Percentiles rank a stretch among this genome's conserved stretches.
Evolutionary conservation across 2,888 invertebrate genomes (phyloP).

Genomic region (Drosophila picticornis): DNA sequence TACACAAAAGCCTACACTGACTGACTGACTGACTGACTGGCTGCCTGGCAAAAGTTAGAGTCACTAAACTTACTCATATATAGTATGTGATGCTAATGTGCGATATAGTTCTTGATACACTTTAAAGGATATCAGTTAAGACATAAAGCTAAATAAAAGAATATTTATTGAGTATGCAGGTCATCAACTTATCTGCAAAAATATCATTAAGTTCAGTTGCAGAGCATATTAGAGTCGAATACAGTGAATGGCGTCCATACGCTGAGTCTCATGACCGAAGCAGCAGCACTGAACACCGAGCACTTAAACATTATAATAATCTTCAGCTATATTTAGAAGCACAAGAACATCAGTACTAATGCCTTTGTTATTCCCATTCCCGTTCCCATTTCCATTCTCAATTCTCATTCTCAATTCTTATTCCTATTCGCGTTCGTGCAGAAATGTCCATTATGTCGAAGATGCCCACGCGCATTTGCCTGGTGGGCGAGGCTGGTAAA

Average conservation of each 20-base stretch:
- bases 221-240: constrained; percentile 18
- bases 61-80: neutral
- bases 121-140: neutral
- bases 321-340: constrained; percentile 41
- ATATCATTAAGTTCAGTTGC: neutral
- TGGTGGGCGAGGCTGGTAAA: constrained; percentile 87
- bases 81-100: neutral
- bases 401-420: constrained; percentile 26
- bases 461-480: constrained; percentile 87
- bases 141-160: neutral
- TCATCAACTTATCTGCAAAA: neutral
- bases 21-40: neutral
- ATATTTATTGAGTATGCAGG: neutral
- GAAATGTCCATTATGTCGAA: constrained; percentile 83
- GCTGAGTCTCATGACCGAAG: constrained; percentile 6
- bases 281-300: constrained; percentile 14
- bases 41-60: neutral
- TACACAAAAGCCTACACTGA: neutral
- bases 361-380: constrained; percentile 28
- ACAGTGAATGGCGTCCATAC: no score
- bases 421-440: constrained; percentile 30
- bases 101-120: neutral
- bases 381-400: constrained; percentile 18
- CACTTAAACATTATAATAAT: constrained; percentile 52
- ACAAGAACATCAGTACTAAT: constrained; percentile 27